These are phyloP conservation scores for Fukomys damarensis DNA, from an alignment of 2,113 vertebrate species.

Conservation along the genomic window DNA sequence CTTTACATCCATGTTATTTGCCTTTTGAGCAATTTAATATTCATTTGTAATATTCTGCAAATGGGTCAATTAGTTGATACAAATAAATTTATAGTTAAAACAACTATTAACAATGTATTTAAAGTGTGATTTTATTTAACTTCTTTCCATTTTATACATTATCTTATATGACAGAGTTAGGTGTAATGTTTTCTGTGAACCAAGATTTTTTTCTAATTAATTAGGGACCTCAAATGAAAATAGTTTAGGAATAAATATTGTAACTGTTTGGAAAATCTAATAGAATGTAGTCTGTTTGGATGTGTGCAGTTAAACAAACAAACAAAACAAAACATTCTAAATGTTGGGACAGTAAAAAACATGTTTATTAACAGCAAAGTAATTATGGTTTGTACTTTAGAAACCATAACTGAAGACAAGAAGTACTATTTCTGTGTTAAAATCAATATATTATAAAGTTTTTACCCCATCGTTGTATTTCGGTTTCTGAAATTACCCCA, in stretches of 20 bases:
- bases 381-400: constrained; percentile 5
- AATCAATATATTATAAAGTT: not conserved
- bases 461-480: not conserved
- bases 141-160: not conserved
- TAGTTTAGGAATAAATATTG: not conserved
- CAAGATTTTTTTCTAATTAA: not conserved
- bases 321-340: not conserved
- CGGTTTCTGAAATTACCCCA: not conserved
- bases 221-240: not conserved
- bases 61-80: not conserved
- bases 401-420: not conserved
- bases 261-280: not conserved
- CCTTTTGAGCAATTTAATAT: not conserved
- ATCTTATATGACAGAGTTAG: not conserved
- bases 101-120: not conserved
- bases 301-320: not conserved
- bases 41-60: constrained; percentile 10
- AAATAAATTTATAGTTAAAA: constrained; percentile 25
- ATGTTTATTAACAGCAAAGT: not conserved
- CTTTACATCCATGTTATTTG: not conserved
- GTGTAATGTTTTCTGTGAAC: not conserved
- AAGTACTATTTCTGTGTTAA: not conserved
- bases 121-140: not conserved
- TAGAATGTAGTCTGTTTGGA: not conserved
- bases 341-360: not conserved